Conservation (phyloP, 1,140 invertebrate species). For the Zaprionus ornatus region DNA sequence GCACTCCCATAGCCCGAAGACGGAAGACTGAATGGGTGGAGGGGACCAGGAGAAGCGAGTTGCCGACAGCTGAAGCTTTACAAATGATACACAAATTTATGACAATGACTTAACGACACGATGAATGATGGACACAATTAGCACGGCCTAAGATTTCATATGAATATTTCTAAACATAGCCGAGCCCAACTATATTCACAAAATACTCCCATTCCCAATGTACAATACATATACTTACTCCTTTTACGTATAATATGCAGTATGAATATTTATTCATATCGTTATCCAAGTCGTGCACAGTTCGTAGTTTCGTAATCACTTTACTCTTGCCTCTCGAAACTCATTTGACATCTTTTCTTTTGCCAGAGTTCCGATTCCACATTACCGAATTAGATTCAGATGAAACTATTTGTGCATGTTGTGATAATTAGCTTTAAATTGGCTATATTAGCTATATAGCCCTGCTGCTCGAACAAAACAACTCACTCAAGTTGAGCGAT, state of each 20-base stretch:
- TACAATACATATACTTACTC: constrained; percentile 44
- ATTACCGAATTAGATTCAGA: constrained; percentile 68
- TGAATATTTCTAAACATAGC: constrained; percentile 12
- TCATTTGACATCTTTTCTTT: neutral
- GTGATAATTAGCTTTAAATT: constrained; percentile 31
- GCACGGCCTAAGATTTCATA: constrained; percentile 38
- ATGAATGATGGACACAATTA: constrained; percentile 69
- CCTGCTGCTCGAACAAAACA: constrained; percentile 53
- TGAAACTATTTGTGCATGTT: constrained; percentile 53
- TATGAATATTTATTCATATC: constrained; percentile 22
- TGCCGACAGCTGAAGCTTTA: constrained; percentile 52
- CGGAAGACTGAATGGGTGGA: neutral
- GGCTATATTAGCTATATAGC: constrained; percentile 36
- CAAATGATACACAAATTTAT: constrained; percentile 56
- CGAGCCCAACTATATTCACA: neutral
- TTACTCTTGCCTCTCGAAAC: constrained; percentile 22
- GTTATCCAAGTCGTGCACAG: constrained; percentile 26
- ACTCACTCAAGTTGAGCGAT: constrained; percentile 78
- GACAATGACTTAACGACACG: constrained; percentile 57
- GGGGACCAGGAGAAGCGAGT: neutral
- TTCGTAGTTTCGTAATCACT: constrained; percentile 45
- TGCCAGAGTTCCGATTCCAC: constrained; percentile 68
- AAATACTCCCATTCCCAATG: neutral
- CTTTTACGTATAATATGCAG: constrained; percentile 5
- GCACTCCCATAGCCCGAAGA: neutral